Evolutionary conservation across 2,797 vertebrate species (phyloP).

Genomic region (Podarcis siculus): DNA sequence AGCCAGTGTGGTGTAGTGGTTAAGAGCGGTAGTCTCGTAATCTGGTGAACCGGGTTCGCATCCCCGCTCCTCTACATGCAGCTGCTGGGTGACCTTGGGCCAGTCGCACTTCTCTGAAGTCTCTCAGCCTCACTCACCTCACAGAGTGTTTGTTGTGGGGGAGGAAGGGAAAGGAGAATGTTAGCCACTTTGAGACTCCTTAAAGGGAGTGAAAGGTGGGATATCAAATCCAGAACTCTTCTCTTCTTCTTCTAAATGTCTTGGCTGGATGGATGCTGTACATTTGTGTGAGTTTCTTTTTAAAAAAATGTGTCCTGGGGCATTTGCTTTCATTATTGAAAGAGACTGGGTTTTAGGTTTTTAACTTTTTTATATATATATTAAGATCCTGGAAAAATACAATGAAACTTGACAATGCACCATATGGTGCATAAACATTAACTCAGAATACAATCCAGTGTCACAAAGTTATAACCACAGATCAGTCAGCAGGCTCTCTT

Average conservation of each 20-base stretch:
- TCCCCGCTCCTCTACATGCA: no score
- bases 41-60: no score
- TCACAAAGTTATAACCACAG: conserved; percentile 47
- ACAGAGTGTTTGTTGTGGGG: no score
- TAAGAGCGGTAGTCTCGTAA: no score
- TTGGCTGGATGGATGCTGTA: background rate
- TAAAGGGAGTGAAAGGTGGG: no score
- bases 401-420: conserved; percentile 59
- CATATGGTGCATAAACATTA: conserved; percentile 56
- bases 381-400: conserved; percentile 46
- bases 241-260: background rate
- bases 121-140: no score
- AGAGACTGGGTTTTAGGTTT: conserved; percentile 45
- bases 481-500: conserved; percentile 52
- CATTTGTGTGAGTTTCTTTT: conserved; percentile 7
- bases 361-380: conserved; percentile 40
- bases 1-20: no score
- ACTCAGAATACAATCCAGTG: conserved; percentile 51
- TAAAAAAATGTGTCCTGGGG: conserved; percentile 30
- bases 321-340: conserved; percentile 49
- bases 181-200: no score
- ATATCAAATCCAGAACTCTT: no score
- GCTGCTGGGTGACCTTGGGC: no score
- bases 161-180: no score
- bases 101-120: no score